Evolutionary conservation across 2,888 invertebrate genomes (phyloP), one percentile per base, ranked within the genome.

Genomic region (Caenorhabditis macrosperma): DNA sequence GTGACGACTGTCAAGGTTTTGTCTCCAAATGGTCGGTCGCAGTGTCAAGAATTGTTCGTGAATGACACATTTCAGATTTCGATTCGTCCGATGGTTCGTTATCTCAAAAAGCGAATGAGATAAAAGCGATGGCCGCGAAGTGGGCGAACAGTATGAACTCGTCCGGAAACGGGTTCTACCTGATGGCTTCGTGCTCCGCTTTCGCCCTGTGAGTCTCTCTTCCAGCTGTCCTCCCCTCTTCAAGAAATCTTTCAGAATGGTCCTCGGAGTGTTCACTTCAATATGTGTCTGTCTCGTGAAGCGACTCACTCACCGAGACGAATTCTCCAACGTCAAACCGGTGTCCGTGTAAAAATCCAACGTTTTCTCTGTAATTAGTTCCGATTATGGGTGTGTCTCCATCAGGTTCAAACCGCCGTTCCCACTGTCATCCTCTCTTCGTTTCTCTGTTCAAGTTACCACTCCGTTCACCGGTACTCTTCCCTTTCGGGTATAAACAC

Each of bases 211-310:
- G 24, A 64, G 71, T 59, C 12, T 1, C 26, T 46, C 41, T 26
- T 35, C 20, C 48, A n/a, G 50, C 20, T 63, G 6, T 35, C 15
- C 35, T 44, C 9, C 35, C 7, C 33, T 67, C 52, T 17, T 66
- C 0, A 30, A 57, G 24, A 35, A 22, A 26, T 22, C 10, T 63
- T 69, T 0, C 77, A 77, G 71, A 64, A 77, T 77, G 59, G 52
- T 77, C 24, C 54, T 77, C 3, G 77, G 77, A 15, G 63, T 76
- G 10, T 38, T 67, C 57, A 64, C 59, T 12, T 71, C 77, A 7
- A 64, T 69, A 17, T 64, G 50, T 33, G 26, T 64, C 33, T 77
- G 77, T 30, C 55, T 77, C 24, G 28, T 68, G 35, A 68, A 68
- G 3, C 46, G 54, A n/a, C 30, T 61, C 1, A 28, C 44, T 2